Evolutionary conservation across 2,113 vertebrate species (phyloP).

Genomic region (Hemicordylus capensis): DNA sequence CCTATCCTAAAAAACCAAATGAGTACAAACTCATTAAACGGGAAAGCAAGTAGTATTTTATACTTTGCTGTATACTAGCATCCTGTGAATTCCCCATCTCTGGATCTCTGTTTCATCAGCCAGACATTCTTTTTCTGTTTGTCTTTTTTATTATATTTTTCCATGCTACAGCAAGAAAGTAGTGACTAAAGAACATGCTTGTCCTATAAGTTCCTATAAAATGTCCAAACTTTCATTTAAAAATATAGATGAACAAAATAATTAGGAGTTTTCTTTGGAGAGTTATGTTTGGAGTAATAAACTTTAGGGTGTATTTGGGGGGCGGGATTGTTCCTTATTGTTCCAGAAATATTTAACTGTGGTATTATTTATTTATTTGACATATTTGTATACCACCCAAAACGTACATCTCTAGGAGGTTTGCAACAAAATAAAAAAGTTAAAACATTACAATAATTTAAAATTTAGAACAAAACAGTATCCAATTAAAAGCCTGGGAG

Average conservation of each 20-base stretch:
- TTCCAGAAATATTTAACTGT: too few species aligned
- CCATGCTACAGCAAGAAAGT: background rate
- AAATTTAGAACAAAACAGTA: too few species aligned
- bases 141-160: background rate
- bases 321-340: too few species aligned
- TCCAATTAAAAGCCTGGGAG: too few species aligned
- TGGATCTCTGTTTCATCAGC: background rate
- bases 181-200: background rate
- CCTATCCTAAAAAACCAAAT: background rate
- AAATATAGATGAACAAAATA: background rate
- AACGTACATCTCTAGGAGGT: too few species aligned
- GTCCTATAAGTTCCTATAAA: background rate
- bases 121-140: background rate
- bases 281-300: background rate
- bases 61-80: background rate
- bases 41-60: background rate
- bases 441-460: too few species aligned
- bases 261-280: background rate
- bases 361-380: too few species aligned
- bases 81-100: background rate
- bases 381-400: too few species aligned
- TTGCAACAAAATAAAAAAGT: too few species aligned
- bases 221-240: background rate
- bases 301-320: background rate
- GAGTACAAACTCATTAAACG: background rate